Base-by-base conservation (phyloP, 2,113 vertebrate genomes). In the Xenopus laevis region DNA sequence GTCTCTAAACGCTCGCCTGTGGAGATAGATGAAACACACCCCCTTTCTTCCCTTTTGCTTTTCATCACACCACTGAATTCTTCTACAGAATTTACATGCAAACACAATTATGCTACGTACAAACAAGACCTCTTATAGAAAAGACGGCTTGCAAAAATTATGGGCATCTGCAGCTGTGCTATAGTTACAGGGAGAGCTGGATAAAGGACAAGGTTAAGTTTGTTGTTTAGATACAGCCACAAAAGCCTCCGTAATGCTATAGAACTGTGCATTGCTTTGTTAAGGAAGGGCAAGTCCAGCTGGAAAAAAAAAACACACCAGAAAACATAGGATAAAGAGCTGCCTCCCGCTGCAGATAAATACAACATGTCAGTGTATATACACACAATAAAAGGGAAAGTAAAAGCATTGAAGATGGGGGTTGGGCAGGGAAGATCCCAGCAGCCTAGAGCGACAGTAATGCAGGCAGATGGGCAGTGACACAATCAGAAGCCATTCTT, bases 381-480 rank as follows among this genome's bases (percentile, higher is more conserved):
- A 55, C 16, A 20, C n/a, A 20, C 44, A 17, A 75, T 75, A 62
- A 75, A 68, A 76, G n/a, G 65, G 66, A 76, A 76, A 75, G 65
- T 68, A 74, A 74, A 74, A 75, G 57, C 72, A 63, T 0, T 23
- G 27, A 27, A 44, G n/a, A 63, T 23, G n/a, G 66, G 68, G 73
- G 65, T 13, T 74, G 64, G 55, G 30, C 52, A 40, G 45, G 23
- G 16, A 33, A 47, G 21, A 7, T 61, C 46, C 20, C 45, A 52
- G 73, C 45, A 21, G 65, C 73, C 59, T 55, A 13, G 44, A 68
- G 73, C 23, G 13, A 55, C 40, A 57, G 58, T 60, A 76, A 63
- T 76, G 66, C 65, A 76, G 73, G 66, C 58, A 76, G 66, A 63
- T 76, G 66, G 73, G 73, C 73, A 76, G 73, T 63, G 73, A 76